Evolutionary conservation across 2,888 invertebrate genomes (phyloP), one percentile per base, ranked within the genome.

Genomic region (Corbicula japonica): DNA sequence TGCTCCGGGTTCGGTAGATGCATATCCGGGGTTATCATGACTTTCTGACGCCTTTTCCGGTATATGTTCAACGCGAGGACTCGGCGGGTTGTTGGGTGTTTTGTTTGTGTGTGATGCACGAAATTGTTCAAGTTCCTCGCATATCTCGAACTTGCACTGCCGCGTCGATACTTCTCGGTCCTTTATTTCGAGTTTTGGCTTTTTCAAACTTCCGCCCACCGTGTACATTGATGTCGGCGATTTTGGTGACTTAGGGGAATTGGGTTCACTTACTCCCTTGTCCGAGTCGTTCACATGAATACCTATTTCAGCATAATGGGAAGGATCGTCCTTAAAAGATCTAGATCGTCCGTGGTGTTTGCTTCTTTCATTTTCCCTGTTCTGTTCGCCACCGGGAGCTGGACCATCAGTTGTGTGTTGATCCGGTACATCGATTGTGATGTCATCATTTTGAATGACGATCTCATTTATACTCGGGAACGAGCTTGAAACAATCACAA

Each of bases 71-170:
- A 41, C 41, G 18, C 76, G 76, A 8, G 85, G 85, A 18, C 80
- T 87, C 10, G 84, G 76, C 4, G 87, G 87, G 35, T 85, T 86
- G 30, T 84, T 87, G 0, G 66, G 48, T 10, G 80, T 76, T 44
- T 63, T 73, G n/a, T 54, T 70, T 18, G 50, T 58, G 5, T 50
- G 74, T 21, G 54, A 58, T 2, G 62, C 66, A 8, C 80, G 80
- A 56, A 87, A 82, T 21, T 83, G 72, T 75, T 89, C 89, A 86
- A 86, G 86, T 60, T 89, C 89, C 63, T 88, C 89, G 0, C 87
- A 86, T 8, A 89, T 88, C 12, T 79, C 83, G 35, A 83, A 83
- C 38, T 75, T 78, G 28, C 78, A 78, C 38, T 82, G 82, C 56
- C 78, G 68, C 35, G 78, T 78, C 6, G 79, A 79, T 12, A 79